phyloP scores from a whole-genome alignment of 1,140 invertebrate species.

The Coboldia fuscipes region DNA sequence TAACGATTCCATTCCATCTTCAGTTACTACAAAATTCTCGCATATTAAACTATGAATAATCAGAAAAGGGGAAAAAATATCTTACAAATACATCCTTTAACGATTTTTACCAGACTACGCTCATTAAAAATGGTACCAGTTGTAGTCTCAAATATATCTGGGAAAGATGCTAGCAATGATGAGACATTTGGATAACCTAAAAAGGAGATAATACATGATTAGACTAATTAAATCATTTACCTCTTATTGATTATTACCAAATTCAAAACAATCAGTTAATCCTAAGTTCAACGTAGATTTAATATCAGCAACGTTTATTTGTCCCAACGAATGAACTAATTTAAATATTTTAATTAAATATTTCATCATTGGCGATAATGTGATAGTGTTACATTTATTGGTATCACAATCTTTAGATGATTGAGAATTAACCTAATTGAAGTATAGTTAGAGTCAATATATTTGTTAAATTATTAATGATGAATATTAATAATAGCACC shows the following conservation, averaged over 20 bases:
- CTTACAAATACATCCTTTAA: slow-evolving; percentile 7
- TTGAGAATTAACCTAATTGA: slow-evolving; percentile 10
- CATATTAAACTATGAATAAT: too few relatives aligned
- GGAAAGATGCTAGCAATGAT: slow-evolving; percentile 27
- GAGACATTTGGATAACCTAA: slow-evolving; percentile 24
- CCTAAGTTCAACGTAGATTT: slow-evolving; percentile 5
- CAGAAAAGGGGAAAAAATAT: too few relatives aligned
- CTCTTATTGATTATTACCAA: background rate
- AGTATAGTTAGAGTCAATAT: slow-evolving; percentile 7
- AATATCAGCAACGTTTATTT: slow-evolving; percentile 11
- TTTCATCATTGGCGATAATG: slow-evolving; percentile 11
- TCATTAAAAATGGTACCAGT: slow-evolving; percentile 10
- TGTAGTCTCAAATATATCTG: slow-evolving; percentile 23
- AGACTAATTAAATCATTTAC: background rate
- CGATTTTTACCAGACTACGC: slow-evolving; percentile 11
- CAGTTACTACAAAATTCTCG: too few relatives aligned
- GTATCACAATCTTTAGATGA: too few relatives aligned
- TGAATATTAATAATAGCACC: too few relatives aligned
- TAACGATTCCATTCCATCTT: background rate
- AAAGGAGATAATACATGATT: background rate
- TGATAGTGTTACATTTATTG: too few relatives aligned
- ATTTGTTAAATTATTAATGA: background rate
- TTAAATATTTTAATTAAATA: slow-evolving; percentile 13
- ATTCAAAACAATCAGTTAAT: slow-evolving; percentile 1
- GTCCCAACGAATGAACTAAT: slow-evolving; percentile 11